Evolutionary conservation across 2,888 invertebrate species (phyloP), one percentile per base, ranked within the genome.

Genomic region (Leptopilina drosophilae): DNA sequence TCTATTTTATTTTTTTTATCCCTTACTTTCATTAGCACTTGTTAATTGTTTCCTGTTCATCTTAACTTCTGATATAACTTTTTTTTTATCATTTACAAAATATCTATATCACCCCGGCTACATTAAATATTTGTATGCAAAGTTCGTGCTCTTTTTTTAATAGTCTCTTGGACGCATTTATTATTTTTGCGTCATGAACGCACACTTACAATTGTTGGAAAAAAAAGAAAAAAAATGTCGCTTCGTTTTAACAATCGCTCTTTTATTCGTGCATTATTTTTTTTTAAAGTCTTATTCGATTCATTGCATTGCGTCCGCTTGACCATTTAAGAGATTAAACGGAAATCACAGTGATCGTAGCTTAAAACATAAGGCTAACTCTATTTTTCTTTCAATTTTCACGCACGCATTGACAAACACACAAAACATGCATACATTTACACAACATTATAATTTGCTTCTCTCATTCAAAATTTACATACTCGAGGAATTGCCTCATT

Each of bases 291-390:
- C 75, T 75, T 59, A 53, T 62, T 20, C 78, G 76, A 64, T 33
- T 65, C 64, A 59, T 78, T 73, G 65, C 67, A 77, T 56, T 64
- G 65, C 40, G 40, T 64, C 33, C 78, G 49, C 64, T 69, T 40
- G 69, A 78, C 65, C 65, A 65, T 69, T 42, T 46, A 76, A 77
- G 78, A 83, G 80, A 83, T 83, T 80, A 83, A 84, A 84, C 81
- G 82, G 82, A 87, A 87, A 87, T 87, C 86, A 86, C 88, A 87
- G 85, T 86, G 85, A 86, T 86, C 85, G 84, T 84, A 84, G 83
- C 83, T 87, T 83, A 84, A 77, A 77, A 77, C 77, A 53, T 65
- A 80, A 76, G 64, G 64, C 76, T 53, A 73, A 56, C 33, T 73
- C 53, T 9, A 73, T 40, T 49, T 67, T 49, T 49, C 20, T 4